Evolutionary conservation across 2,797 vertebrate genomes (phyloP), one percentile per base, ranked within the genome.

Genomic region (Macropodus opercularis): DNA sequence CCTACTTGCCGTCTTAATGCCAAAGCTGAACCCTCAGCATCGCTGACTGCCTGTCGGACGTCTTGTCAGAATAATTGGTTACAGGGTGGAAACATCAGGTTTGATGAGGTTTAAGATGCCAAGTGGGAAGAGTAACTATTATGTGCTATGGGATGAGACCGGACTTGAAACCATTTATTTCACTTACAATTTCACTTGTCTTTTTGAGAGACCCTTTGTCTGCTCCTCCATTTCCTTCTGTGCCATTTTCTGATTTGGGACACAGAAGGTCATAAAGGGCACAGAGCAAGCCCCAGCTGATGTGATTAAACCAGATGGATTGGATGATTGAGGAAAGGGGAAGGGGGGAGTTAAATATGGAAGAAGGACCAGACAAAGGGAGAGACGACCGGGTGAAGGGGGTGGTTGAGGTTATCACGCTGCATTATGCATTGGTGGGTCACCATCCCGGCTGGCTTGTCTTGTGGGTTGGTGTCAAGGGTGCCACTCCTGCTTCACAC

Each of bases 351-450:
- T 53, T 54, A 77, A 23, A 41, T 32, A 60, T 36, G 24, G 70
- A 57, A 23, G 43, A 63, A 19, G 53, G 64, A 22, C 52, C 1
- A 36, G 52, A 80, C 22, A 41, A 14, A 64, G 47, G 31, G 39
- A 56, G 22, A 29, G 71, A 66, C 3, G 19, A 51, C 70, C 68
- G 76, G 80, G 72, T 72, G 55, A 29, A 40, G 62, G 49, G 64
- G 41, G 44, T 29, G 24, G 74, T 60, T 54, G 56, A 60, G 79
- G 75, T 66, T 77, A 48, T 47, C 40, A 40, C 85, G 52, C 85
- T 88, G 84, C 84, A 88, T 90, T 78, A 88, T 90, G 84, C 84
- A 88, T 85, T 29, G 22, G 55, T 35, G 40, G 74, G 75, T 76
- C 70, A 62, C 67, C 79, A 50, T 74, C 68, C 52, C 17, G 70